These are phyloP conservation scores for Dromiciops gliroides DNA, from an alignment of 2,113 vertebrate species.

Conservation along the genomic window DNA sequence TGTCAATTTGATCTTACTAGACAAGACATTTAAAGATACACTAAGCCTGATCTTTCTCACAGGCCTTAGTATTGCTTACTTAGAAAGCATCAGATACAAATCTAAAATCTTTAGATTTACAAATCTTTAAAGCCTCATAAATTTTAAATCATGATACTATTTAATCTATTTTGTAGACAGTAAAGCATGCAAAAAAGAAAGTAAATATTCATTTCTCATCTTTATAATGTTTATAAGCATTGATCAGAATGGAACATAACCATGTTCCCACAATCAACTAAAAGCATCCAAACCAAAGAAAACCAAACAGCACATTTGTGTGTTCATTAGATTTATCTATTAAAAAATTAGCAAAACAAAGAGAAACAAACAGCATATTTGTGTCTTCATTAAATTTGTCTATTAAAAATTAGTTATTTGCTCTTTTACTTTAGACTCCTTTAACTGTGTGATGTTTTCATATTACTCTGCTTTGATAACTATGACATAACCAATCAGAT, in stretches of 20 bases:
- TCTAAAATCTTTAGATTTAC: neutral
- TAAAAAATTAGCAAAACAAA: neutral
- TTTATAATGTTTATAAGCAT: neutral
- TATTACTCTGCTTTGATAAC: constrained; percentile 76
- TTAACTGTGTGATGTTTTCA: constrained; percentile 57
- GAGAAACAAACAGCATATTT: neutral
- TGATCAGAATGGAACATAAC: neutral
- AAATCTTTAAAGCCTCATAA: neutral
- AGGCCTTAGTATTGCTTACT: constrained; percentile 20
- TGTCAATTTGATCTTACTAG: constrained; percentile 64
- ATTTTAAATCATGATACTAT: constrained; percentile 20
- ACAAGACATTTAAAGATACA: constrained; percentile 62
- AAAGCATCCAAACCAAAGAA: neutral
- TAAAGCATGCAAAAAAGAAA: constrained; percentile 27
- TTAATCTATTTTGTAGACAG: neutral
- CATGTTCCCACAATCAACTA: neutral
- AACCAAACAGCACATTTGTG: neutral
- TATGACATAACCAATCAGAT: constrained; percentile 78
- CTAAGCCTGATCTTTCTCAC: constrained; percentile 58
- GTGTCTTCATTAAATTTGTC: neutral
- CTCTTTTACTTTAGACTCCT: constrained; percentile 69
- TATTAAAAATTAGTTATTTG: constrained; percentile 44
- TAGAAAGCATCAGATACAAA: neutral
- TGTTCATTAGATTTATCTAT: neutral
- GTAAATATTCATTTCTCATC: neutral